Conservation (phyloP, 2,113 vertebrate genomes). For the Chascanopsetta lugubris region DNA sequence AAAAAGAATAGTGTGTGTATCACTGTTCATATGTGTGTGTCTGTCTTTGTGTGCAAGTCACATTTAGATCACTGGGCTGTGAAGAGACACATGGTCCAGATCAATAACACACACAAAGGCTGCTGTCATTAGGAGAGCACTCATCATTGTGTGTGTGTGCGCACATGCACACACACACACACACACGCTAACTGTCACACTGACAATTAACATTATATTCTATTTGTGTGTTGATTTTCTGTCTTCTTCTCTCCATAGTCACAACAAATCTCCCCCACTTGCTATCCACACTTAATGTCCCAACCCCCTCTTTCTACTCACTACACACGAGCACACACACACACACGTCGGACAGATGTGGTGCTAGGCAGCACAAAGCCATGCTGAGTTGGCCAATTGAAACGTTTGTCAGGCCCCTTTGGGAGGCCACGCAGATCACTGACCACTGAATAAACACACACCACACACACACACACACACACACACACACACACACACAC, state of each 20-base stretch:
- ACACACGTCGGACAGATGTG: constrained; percentile 64
- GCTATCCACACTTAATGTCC: not conserved
- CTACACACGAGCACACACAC: not conserved
- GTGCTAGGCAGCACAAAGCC: constrained; percentile 66
- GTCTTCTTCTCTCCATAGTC: not conserved
- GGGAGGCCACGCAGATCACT: constrained; percentile 71
- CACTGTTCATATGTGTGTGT: constrained; percentile 11
- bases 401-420: constrained; percentile 61
- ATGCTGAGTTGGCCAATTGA: constrained; percentile 67
- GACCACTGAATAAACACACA: constrained; percentile 71
- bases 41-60: not conserved
- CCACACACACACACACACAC: constrained; percentile 33
- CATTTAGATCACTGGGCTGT: constrained; percentile 26
- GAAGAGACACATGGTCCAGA: constrained; percentile 54
- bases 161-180: not conserved
- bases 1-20: constrained; percentile 10
- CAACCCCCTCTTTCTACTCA: not conserved
- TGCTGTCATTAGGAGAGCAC: constrained; percentile 51
- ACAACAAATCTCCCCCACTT: constrained; percentile 1
- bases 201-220: constrained; percentile 5
- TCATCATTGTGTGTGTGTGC: constrained; percentile 5
- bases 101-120: constrained; percentile 67
- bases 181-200: constrained; percentile 12
- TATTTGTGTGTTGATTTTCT: not conserved
- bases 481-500: constrained; percentile 36